Base-by-base conservation (phyloP, 2,797 vertebrate species). In the Nyctalus aviator region DNA sequence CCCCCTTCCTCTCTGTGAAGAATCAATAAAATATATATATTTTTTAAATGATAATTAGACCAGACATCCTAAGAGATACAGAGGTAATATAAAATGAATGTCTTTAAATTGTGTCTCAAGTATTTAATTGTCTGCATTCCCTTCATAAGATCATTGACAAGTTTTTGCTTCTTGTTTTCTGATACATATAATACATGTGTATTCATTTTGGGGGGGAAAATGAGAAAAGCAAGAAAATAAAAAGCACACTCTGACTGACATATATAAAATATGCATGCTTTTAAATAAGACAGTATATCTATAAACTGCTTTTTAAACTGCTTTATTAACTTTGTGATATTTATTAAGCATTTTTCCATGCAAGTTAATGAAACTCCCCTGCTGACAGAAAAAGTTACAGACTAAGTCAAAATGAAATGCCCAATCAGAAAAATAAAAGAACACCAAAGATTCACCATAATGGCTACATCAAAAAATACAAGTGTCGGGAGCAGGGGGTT, bases 311-410 rank as follows among this genome's bases (percentile, higher is more conserved):
- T 95, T 96, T 85, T 69, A 83, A 90, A 89, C 46, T 84, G 83
- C 53, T 95, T 88, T 87, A 93, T 91, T 96, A 93, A 85, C 66
- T 81, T 88, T 90, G 94, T 6, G 84, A 50, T 37, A 71, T 84
- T 7, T 71, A 71, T 32, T 44, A 79, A 93, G 71, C 71, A 87
- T 93, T 8, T 90, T 92, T n/a, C 27, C 68, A 88, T 82, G 69
- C 62, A 90, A 92, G 69, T 50, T 94, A 27, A 85, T 92, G 64
- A 77, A 84, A 91, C 23, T 46, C 55, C 87, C 64, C 69, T 88
- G 75, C 55, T 85, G 62, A 94, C 79, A 91, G 48, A 69, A 75
- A 91, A 81, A 66, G 25, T 90, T 92, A 66, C 25, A 94, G 79
- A 82, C 30, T 68, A 68, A 13, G 7, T 88, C 62, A 91, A 91